A percentile compares a stretch with the other conserved stretches of the same genome.
Evolutionary conservation across 2,113 vertebrate species (phyloP).

Genomic region (Dissostichus mawsoni): DNA sequence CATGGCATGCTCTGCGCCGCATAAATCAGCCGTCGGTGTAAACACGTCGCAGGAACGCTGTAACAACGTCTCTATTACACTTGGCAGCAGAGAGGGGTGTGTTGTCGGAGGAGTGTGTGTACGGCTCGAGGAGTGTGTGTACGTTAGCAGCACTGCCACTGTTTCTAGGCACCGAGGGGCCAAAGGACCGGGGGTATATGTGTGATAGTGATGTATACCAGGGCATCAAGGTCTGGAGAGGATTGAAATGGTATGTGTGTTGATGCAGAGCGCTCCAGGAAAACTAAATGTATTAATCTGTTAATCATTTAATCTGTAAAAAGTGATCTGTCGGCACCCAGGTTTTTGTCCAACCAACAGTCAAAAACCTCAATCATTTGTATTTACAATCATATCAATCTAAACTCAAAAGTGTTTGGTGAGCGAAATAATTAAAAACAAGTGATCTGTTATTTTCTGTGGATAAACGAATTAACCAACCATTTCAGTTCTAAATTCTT

Average conservation of each 20-base stretch:
- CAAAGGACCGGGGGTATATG: too few species aligned
- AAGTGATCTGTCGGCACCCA: neutral
- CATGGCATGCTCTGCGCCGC: conserved; percentile 57
- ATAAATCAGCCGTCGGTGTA: conserved; percentile 72
- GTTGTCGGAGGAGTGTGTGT: conserved; percentile 20
- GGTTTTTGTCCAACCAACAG: neutral
- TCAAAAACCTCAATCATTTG: neutral
- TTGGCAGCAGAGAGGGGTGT: conserved; percentile 36
- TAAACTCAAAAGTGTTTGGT: neutral
- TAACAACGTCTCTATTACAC: conserved; percentile 34
- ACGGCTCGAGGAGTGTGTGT: conserved; percentile 1
- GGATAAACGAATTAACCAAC: neutral
- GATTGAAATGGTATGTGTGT: neutral
- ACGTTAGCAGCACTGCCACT: neutral
- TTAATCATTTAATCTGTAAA: neutral
- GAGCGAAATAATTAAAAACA: too few species aligned
- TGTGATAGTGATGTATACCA: neutral
- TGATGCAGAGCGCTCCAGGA: neutral
- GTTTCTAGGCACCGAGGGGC: conserved; percentile 11
- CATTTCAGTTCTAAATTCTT: neutral
- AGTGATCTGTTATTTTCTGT: neutral
- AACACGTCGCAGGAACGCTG: conserved; percentile 60
- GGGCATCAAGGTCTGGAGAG: neutral
- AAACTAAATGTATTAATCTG: neutral
- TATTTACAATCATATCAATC: neutral